A percentile compares a stretch with the other conserved stretches of the same genome.
Evolutionary conservation across 2,113 vertebrate genomes (phyloP).

Genomic region (Gopherus flavomarginatus): DNA sequence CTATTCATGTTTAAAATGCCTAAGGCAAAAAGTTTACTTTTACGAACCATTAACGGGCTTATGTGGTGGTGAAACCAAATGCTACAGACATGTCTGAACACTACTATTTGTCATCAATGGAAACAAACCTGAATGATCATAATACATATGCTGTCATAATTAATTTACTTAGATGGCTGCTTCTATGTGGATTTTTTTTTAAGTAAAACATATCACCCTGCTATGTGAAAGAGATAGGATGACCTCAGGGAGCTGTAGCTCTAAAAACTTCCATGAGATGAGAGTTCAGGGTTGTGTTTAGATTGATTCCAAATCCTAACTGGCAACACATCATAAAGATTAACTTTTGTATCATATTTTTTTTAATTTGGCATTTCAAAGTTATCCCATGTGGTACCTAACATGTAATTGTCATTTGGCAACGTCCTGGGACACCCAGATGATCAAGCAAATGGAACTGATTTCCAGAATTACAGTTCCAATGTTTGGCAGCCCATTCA

Average conservation of each 20-base stretch:
- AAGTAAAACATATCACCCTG: background rate
- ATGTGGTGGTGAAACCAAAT: background rate
- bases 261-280: background rate
- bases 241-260: background rate
- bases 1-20: background rate
- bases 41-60: background rate
- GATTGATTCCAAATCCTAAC: background rate
- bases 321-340: accelerated
- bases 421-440: background rate
- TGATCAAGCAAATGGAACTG: background rate
- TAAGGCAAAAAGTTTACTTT: background rate
- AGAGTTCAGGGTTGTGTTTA: background rate
- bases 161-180: background rate
- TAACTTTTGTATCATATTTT: background rate
- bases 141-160: background rate
- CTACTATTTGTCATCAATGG: background rate
- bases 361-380: background rate
- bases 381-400: background rate
- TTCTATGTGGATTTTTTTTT: background rate
- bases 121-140: background rate
- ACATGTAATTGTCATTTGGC: background rate
- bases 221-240: background rate
- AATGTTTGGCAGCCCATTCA: background rate
- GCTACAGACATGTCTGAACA: background rate
- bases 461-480: background rate